Evolutionary conservation across 2,888 invertebrate species (phyloP), one percentile per base, ranked within the genome.

Genomic region (Melitaea athalia): DNA sequence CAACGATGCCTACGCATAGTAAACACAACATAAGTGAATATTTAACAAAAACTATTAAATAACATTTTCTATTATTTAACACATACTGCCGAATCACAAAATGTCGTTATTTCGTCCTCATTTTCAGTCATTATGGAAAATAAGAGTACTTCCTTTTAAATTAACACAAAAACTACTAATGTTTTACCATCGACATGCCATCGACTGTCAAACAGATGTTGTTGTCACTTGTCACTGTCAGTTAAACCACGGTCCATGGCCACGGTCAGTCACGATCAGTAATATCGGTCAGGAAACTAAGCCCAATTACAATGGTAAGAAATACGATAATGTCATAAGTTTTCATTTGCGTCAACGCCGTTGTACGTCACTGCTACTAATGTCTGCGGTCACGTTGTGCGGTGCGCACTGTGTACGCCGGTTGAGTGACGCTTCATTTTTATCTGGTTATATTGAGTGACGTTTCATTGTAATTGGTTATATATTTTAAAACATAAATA

Each of bases 21-120:
- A 49, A 61, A 45, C 24, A 55, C 59, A 59, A 50, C 50, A 63
- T 65, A 43, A 57, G 45, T 61, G 17, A 43, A 52, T 12, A 67
- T 64, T 43, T 31, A 42, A 45, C 24, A 0, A 92, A 76, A 74
- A 70, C 31, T 5, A 14, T 31, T 38, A 15, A 59, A 63, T 49
- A 63, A 62, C 50, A 6, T 63, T 24, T 49, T 47, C 52, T 53
- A 55, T n/a, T 45, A 14, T 65, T n/a, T 17, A 59, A 69, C 65
- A 94, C 74, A 81, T 94, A 97, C 97, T 92, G 96, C 95, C 72
- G 97, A 97, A 92, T 97, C 97, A 93, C 97, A 97, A 93, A 97
- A 96, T 79, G 97, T 95, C 77, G 95, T 93, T 70, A 94, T 90
- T 80, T 94, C 94, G 73, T 94, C 93, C 59, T 94, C 94, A 84